A percentile compares a stretch with the other conserved stretches of the same genome.
Conservation (phyloP, 2,888 invertebrate species). For the Quadroppia sp. region DNA sequence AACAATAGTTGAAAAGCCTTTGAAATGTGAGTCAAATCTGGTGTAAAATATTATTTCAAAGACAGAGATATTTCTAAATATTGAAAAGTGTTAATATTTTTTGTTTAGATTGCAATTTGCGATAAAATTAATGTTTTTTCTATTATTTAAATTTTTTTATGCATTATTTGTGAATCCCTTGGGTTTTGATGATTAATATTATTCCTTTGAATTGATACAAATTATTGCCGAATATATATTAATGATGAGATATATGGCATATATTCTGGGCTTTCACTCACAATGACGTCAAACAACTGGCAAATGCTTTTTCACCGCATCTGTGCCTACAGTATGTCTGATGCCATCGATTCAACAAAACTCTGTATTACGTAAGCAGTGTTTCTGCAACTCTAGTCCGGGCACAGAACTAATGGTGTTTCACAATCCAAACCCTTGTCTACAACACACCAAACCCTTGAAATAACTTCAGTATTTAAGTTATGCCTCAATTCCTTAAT, state of each 20-base stretch:
- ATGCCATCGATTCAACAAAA: conserved; percentile 9
- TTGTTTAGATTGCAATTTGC: no score
- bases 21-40: no score
- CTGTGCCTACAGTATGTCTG: neutral
- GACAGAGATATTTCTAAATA: no score
- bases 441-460: no score
- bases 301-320: conserved; percentile 6
- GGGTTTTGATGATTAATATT: neutral
- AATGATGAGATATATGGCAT: neutral
- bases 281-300: conserved; percentile 3
- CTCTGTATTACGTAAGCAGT: conserved; percentile 21
- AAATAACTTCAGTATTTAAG: no score
- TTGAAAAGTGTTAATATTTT: no score
- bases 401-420: neutral
- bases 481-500: no score
- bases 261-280: conserved; percentile 9
- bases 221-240: conserved; percentile 10
- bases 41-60: no score
- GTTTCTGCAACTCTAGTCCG: neutral
- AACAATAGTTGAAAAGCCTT: no score
- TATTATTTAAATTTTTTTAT: neutral
- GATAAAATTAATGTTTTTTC: neutral
- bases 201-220: neutral
- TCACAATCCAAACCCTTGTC: neutral
- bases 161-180: neutral